A percentile compares a stretch with the other conserved stretches of the same genome.
phyloP scores from a whole-genome alignment of 2,113 vertebrate species.

The Macrotus californicus region DNA sequence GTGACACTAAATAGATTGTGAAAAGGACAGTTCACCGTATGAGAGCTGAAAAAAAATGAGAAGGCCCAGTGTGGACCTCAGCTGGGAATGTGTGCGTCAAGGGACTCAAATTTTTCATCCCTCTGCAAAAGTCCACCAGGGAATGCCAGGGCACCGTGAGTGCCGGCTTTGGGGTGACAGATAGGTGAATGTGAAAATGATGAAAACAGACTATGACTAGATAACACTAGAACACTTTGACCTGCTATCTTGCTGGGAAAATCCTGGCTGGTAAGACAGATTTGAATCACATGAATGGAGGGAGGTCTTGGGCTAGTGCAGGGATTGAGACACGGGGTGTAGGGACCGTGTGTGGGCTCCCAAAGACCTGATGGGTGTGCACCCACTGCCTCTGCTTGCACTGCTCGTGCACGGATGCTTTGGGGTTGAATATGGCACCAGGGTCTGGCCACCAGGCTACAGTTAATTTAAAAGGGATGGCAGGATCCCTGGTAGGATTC shows the following conservation, averaged over 20 bases:
- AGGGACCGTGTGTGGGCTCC: not conserved
- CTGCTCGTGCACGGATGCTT: not conserved
- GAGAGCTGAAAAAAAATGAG: not conserved
- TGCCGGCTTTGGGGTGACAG: not conserved
- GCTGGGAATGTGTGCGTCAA: not conserved
- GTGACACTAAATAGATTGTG: not conserved
- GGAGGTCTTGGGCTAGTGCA: not conserved
- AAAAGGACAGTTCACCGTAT: not conserved
- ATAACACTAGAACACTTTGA: not conserved
- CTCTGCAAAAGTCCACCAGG: not conserved
- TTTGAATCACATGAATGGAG: not conserved
- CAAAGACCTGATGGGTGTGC: not conserved
- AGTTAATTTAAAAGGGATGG: not conserved
- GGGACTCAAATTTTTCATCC: not conserved
- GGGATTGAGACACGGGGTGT: too few species aligned
- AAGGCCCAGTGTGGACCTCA: not conserved
- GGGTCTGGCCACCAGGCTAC: not conserved
- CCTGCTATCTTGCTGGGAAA: not conserved
- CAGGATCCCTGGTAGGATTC: not conserved
- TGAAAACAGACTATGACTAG: not conserved
- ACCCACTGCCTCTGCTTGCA: not conserved
- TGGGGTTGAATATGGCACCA: not conserved
- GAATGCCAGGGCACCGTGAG: not conserved
- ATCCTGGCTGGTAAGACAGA: not conserved
- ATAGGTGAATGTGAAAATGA: not conserved